phyloP scores from a whole-genome alignment of 2,888 invertebrate species.

The Cordilura impudica region DNA sequence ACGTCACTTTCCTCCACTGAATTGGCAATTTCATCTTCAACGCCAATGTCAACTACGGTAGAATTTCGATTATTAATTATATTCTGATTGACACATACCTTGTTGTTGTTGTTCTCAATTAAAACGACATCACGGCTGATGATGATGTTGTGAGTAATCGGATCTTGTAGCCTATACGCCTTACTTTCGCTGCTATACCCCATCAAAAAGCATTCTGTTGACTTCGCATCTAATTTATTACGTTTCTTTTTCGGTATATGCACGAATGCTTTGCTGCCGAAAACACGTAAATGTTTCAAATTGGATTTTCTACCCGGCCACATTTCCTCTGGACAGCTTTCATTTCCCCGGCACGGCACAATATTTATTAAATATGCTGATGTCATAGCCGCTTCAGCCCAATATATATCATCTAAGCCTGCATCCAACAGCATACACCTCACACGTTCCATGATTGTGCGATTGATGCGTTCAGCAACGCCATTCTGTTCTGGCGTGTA shows the following conservation, averaged over 20 bases:
- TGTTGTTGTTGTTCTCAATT: background rate
- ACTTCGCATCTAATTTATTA: conserved; percentile 53
- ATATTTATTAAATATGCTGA: conserved; percentile 56
- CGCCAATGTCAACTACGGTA: background rate
- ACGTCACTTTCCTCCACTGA: background rate
- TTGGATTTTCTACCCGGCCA: background rate
- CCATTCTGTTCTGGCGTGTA: conserved; percentile 51
- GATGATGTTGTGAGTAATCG: conserved; percentile 40
- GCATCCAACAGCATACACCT: too few relatives aligned
- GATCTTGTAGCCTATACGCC: conserved; percentile 40
- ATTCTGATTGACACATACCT: too few relatives aligned
- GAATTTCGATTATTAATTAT: background rate
- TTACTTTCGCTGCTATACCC: conserved; percentile 49
- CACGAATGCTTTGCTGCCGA: conserved; percentile 59
- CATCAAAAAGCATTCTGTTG: conserved; percentile 55
- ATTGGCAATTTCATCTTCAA: background rate
- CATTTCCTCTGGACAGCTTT: conserved; percentile 25
- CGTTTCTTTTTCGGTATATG: conserved; percentile 59
- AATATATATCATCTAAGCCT: too few relatives aligned
- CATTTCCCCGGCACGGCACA: conserved; percentile 52
- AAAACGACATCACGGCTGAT: conserved; percentile 12
- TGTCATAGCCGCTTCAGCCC: too few relatives aligned
- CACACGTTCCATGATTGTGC: conserved; percentile 31
- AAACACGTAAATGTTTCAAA: conserved; percentile 47
- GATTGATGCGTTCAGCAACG: conserved; percentile 33